Percentiles rank a stretch among this genome's conserved stretches.
phyloP scores from a whole-genome alignment of 2,888 invertebrate species.

The Miltochrista miniata region DNA sequence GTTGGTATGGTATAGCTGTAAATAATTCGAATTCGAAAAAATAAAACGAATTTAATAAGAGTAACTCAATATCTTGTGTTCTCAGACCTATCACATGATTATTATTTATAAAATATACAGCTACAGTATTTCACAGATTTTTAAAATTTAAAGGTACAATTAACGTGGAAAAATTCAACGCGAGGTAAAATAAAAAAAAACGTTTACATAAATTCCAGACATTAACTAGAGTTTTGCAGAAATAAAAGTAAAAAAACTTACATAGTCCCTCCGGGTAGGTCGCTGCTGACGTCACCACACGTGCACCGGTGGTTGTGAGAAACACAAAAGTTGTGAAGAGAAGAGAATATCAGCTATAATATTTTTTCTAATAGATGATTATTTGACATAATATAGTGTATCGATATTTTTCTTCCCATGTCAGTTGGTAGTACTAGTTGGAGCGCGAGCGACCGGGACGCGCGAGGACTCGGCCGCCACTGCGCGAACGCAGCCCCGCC shows the following conservation, averaged over 20 bases:
- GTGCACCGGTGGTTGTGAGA: slow-evolving; percentile 52
- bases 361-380: slow-evolving; percentile 6
- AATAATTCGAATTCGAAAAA: too few relatives aligned
- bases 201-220: too few relatives aligned
- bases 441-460: slow-evolving; percentile 55
- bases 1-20: too few relatives aligned
- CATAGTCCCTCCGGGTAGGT: slow-evolving; percentile 58
- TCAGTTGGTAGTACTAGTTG: slow-evolving; percentile 32
- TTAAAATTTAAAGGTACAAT: too few relatives aligned
- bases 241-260: slow-evolving; percentile 53
- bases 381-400: slow-evolving; percentile 21
- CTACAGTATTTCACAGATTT: too few relatives aligned
- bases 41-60: too few relatives aligned
- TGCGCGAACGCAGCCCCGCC: slow-evolving; percentile 62
- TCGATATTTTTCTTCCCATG: slow-evolving; percentile 31
- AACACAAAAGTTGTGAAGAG: slow-evolving; percentile 30
- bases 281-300: slow-evolving; percentile 62
- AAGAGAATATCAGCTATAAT: slow-evolving; percentile 38
- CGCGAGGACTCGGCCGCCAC: slow-evolving; percentile 69
- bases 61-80: too few relatives aligned
- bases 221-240: slow-evolving; percentile 9
- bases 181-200: too few relatives aligned
- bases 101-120: too few relatives aligned
- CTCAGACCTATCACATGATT: too few relatives aligned
- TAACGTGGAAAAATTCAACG: too few relatives aligned